phyloP scores from a whole-genome alignment of 2,888 invertebrate genomes.

The Scaptomyza flava region DNA sequence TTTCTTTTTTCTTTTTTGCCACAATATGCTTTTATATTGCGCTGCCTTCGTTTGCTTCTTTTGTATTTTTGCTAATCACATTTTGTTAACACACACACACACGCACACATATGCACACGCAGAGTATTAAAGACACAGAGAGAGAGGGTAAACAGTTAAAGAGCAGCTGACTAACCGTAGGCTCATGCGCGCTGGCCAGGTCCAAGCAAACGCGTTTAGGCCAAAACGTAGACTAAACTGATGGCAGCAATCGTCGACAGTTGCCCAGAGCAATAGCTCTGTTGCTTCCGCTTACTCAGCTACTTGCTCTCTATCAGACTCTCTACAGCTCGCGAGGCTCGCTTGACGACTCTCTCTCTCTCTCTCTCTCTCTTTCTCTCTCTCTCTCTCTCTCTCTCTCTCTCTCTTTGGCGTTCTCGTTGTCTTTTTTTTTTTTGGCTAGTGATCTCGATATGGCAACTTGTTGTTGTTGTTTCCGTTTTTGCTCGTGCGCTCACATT shows the following conservation, averaged over 20 bases:
- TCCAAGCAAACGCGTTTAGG: constrained; percentile 78
- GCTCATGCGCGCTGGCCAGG: constrained; percentile 72
- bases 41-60: constrained; percentile 66
- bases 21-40: constrained; percentile 54
- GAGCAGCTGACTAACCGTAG: constrained; percentile 55
- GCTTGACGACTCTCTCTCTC: constrained; percentile 3
- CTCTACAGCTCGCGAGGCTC: constrained; percentile 8
- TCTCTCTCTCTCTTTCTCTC: constrained; percentile 9
- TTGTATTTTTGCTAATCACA: constrained; percentile 80
- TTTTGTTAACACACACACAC: constrained; percentile 73
- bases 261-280: constrained; percentile 7
- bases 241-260: constrained; percentile 24
- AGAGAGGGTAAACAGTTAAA: constrained; percentile 21
- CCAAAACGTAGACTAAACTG: constrained; percentile 81
- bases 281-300: constrained; percentile 3
- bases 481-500: constrained; percentile 57
- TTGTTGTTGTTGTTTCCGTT: constrained; percentile 40
- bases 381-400: constrained; percentile 10
- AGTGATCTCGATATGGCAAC: constrained; percentile 35
- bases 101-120: constrained; percentile 19
- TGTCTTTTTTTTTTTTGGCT: constrained; percentile 6
- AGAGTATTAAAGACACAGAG: constrained; percentile 14
- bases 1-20: constrained; percentile 61
- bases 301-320: constrained; percentile 22
- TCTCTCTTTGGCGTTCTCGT: neutral